Percentiles rank a stretch among this genome's conserved stretches.
phyloP scores from a whole-genome alignment of 2,113 vertebrate genomes.

The Aramus guarauna region DNA sequence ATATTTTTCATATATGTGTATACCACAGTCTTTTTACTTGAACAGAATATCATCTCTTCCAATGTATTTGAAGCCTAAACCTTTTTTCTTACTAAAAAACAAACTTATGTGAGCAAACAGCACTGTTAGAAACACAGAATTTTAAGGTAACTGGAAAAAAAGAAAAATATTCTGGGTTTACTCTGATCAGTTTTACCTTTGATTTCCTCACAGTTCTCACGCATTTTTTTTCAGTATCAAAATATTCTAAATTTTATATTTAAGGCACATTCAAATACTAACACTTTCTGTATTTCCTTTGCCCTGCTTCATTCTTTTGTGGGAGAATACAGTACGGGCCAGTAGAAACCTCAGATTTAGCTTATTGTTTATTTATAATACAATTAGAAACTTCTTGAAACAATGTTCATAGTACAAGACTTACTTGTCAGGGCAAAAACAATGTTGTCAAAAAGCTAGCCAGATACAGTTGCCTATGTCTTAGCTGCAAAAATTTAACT shows the following conservation, averaged over 20 bases:
- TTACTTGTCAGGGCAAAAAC: neutral
- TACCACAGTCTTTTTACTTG: neutral
- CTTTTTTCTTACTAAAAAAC: neutral
- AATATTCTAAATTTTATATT: neutral
- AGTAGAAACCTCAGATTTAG: neutral
- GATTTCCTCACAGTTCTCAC: neutral
- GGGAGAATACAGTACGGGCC: neutral
- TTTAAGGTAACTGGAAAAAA: neutral
- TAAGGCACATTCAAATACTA: neutral
- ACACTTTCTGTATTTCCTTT: neutral
- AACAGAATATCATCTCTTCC: neutral
- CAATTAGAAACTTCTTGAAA: neutral
- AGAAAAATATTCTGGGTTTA: neutral
- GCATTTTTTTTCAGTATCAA: neutral
- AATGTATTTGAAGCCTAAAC: neutral
- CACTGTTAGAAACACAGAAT: neutral
- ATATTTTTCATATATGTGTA: neutral
- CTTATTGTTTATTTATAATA: neutral
- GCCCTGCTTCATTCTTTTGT: neutral
- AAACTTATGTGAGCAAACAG: neutral
- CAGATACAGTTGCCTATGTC: neutral
- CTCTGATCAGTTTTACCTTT: neutral
- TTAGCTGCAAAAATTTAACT: neutral
- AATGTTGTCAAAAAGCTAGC: neutral
- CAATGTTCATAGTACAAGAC: neutral